Evolutionary conservation across 2,797 vertebrate genomes (phyloP).

Genomic region (Rousettus madagascariensis): DNA sequence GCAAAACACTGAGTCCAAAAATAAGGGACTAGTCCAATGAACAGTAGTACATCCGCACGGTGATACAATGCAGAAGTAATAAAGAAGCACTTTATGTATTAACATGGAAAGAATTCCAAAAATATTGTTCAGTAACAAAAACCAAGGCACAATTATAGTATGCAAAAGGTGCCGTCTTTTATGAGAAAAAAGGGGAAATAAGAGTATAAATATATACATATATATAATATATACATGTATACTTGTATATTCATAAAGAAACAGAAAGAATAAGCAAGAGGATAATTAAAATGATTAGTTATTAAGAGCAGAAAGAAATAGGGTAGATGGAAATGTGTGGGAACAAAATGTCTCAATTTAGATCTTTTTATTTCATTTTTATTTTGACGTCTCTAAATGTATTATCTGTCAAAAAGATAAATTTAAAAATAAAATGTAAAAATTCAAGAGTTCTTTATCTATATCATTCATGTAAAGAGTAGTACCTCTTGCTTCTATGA

Average conservation of each 20-base stretch:
- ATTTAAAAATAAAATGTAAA: neutral
- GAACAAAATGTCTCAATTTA: neutral
- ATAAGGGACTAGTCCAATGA: neutral
- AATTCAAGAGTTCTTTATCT: neutral
- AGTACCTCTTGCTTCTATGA: neutral
- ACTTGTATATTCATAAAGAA: neutral
- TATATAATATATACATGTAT: neutral
- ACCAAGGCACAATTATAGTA: neutral
- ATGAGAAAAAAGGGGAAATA: neutral
- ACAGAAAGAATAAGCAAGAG: neutral
- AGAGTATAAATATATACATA: neutral
- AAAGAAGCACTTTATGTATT: neutral
- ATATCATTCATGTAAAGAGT: neutral
- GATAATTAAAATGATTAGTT: slow-evolving; percentile 6
- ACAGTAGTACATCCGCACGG: neutral
- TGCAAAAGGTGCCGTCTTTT: neutral
- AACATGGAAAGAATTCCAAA: neutral
- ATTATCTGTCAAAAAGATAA: neutral
- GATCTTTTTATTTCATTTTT: slow-evolving; percentile 33
- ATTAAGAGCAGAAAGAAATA: neutral
- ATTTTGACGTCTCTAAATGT: slow-evolving; percentile 1
- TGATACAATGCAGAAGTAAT: neutral
- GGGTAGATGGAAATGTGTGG: neutral
- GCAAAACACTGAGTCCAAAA: neutral
- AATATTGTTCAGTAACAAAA: neutral